Evolutionary conservation across 2,888 invertebrate genomes (phyloP), one percentile per base, ranked within the genome.

Genomic region (Protonemura montana): DNA sequence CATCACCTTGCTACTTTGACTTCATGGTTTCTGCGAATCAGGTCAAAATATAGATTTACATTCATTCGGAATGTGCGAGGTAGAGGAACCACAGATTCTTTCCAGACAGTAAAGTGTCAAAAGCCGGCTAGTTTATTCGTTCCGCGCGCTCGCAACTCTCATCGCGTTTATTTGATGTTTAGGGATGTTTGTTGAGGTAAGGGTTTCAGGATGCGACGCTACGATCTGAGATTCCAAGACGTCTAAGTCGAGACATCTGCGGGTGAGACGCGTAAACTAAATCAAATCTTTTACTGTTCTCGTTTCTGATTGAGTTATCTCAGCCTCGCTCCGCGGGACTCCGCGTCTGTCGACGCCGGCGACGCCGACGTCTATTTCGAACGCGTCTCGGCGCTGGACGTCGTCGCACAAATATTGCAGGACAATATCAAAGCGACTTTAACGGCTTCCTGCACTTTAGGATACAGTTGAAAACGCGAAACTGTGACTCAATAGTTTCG

Each of bases 261-360:
- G 35, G 3, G 5, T 3, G 35, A 3, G 35, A 21, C 59, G 16
- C 59, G 59, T 59, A 59, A 59, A 59, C 7, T 59, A 59, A 59
- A 59, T 59, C 59, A 59, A 59, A 59, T 59, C 59, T 59, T 59
- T 59, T 59, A 78, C 26, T 78, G 78, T 78, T 78, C 78, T 6
- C 78, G 10, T 78, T n/a, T 28, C 7, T 78, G 28, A 78, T 78
- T 78, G 78, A 78, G 78, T 78, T 78, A 78, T 78, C 28, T 78
- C 78, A 7, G 25, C 78, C 78, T 78, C 78, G 10, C 5, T 7
- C 27, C 6, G 78, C 27, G 5, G 76, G 35, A 35, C n/a, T 35
- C 16, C 59, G 7, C 21, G 59, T 59, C 59, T 59, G 1, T 59
- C 59, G 59, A 16, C n/a, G 27, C 3, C 28, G 7, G 21, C 78